Conservation (phyloP, 2,888 invertebrate species). For the Scrobipalpa costella region DNA sequence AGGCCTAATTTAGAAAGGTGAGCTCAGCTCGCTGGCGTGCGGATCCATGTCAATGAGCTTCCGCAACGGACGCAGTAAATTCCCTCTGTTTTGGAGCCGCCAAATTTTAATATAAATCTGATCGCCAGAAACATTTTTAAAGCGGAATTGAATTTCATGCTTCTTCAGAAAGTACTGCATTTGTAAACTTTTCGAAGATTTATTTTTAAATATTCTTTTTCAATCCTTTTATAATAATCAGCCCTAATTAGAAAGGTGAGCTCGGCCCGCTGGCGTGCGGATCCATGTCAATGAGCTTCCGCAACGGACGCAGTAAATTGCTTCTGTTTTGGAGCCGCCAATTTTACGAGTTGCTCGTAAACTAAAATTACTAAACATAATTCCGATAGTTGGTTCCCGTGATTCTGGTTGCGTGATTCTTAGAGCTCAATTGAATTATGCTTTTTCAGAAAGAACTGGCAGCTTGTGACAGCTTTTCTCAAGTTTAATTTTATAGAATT, state of each 20-base stretch:
- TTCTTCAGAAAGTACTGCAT: too few relatives aligned
- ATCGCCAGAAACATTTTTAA: too few relatives aligned
- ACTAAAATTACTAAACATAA: neutral
- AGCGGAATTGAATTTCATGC: too few relatives aligned
- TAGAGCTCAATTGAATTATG: neutral
- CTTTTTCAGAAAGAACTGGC: too few relatives aligned
- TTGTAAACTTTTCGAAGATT: too few relatives aligned
- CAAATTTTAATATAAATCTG: constrained; percentile 38
- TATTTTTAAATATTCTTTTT: too few relatives aligned
- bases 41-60: constrained; percentile 48
- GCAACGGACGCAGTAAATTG: constrained; percentile 46
- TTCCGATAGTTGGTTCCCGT: constrained; percentile 26
- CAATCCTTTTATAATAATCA: too few relatives aligned
- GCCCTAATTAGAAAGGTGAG: constrained; percentile 58
- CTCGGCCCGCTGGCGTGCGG: constrained; percentile 36
- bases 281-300: constrained; percentile 49
- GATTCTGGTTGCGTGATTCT: constrained; percentile 1
- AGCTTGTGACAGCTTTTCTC: too few relatives aligned
- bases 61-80: constrained; percentile 46
- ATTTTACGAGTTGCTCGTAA: constrained; percentile 4
- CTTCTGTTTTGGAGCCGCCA: constrained; percentile 40
- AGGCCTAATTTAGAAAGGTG: constrained; percentile 58
- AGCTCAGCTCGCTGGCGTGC: constrained; percentile 37
- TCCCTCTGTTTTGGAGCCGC: constrained; percentile 42
- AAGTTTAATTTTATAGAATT: too few relatives aligned